Conservation (phyloP, 2,888 invertebrate genomes). For the Acronicta aceris region DNA sequence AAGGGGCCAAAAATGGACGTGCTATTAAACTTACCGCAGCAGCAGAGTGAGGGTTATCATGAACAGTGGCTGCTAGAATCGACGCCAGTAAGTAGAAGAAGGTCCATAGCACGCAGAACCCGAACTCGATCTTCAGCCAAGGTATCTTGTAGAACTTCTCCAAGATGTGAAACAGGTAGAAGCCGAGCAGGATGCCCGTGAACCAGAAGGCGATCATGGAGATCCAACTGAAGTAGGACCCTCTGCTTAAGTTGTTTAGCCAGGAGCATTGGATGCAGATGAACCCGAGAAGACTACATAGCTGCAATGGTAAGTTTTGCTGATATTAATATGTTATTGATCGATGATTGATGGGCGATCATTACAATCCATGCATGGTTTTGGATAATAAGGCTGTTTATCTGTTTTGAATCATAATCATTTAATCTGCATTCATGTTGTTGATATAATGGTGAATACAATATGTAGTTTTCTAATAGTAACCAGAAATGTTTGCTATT, state of each 20-base stretch:
- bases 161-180: conserved; percentile 95
- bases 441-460: too few species aligned
- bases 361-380: too few species aligned
- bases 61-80: conserved; percentile 90
- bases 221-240: conserved; percentile 93
- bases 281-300: conserved; percentile 93
- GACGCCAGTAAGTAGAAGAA: conserved; percentile 93
- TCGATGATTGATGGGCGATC: too few species aligned
- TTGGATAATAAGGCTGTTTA: too few species aligned
- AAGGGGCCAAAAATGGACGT: background rate
- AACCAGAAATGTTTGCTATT: too few species aligned
- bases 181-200: conserved; percentile 93
- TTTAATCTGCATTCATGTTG: too few species aligned
- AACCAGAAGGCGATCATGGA: conserved; percentile 96
- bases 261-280: conserved; percentile 92
- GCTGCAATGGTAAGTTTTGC: conserved; percentile 75
- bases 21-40: conserved; percentile 91
- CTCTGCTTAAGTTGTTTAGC: conserved; percentile 87
- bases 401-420: too few species aligned
- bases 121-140: conserved; percentile 95
- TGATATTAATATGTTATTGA: background rate
- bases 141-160: conserved; percentile 96
- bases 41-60: conserved; percentile 90
- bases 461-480: too few species aligned
- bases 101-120: conserved; percentile 93